These are phyloP conservation scores for Pantala flavescens DNA, from an alignment of 1,140 invertebrate species.

Conservation along the genomic window DNA sequence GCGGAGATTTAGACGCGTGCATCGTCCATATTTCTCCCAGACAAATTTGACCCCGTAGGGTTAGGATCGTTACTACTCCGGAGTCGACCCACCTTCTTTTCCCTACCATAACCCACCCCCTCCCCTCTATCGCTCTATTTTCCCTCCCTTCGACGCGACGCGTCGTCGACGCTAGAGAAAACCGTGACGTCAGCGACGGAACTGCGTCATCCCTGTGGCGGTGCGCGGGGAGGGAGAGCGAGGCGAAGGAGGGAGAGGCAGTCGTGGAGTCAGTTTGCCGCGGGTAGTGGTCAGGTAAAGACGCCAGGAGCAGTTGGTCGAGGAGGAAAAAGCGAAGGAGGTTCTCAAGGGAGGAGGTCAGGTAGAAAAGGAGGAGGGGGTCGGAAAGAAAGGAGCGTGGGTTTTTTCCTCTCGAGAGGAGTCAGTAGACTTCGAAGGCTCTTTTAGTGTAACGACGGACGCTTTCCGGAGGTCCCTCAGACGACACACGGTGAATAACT, in stretches of 20 bases:
- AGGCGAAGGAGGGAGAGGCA: neutral
- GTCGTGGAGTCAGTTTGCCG: neutral
- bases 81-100: neutral
- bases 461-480: neutral
- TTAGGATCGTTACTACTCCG: neutral
- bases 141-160: neutral
- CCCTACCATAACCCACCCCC: neutral
- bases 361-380: neutral
- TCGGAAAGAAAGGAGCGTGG: neutral
- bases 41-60: neutral
- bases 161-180: slow-evolving; percentile 2
- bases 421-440: neutral
- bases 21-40: neutral
- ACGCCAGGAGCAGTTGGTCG: neutral
- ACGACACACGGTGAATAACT: too few species aligned
- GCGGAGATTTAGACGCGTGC: neutral
- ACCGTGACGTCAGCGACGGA: slow-evolving; percentile 5
- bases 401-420: neutral
- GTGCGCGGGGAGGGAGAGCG: neutral
- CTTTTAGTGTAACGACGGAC: neutral
- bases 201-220: neutral
- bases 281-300: neutral
- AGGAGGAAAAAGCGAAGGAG: neutral
- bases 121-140: neutral
- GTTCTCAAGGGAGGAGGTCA: neutral